Evolutionary conservation across 2,888 invertebrate genomes (phyloP).

Genomic region (Stomorhina lunata): DNA sequence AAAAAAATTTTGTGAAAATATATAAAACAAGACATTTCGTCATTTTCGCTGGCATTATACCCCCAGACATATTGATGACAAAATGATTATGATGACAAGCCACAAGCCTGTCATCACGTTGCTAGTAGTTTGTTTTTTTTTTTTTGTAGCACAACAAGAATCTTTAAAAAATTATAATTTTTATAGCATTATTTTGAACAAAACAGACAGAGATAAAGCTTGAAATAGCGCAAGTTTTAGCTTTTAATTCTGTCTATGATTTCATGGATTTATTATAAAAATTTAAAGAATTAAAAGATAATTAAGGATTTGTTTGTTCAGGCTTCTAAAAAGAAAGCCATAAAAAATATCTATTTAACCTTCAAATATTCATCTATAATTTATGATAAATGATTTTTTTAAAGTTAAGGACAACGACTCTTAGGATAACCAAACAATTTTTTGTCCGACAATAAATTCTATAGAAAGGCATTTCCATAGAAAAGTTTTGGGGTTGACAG

Average conservation of each 20-base stretch:
- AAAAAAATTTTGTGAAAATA: not conserved
- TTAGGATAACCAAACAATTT: not conserved
- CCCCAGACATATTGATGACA: slow-evolving; percentile 77
- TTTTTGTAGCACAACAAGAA: too few species aligned
- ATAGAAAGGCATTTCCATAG: not conserved
- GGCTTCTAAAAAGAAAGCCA: not conserved
- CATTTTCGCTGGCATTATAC: slow-evolving; percentile 69
- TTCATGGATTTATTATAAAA: too few species aligned
- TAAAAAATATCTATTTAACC: not conserved
- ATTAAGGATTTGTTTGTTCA: slow-evolving; percentile 39
- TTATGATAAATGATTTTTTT: slow-evolving; percentile 8
- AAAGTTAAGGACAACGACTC: slow-evolving; percentile 26
- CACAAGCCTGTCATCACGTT: slow-evolving; percentile 62
- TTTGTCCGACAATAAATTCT: not conserved
- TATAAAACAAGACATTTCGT: slow-evolving; percentile 55
- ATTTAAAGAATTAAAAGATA: slow-evolving; percentile 39
- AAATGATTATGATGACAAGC: slow-evolving; percentile 76
- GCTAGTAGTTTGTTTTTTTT: slow-evolving; percentile 15
- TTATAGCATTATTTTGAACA: not conserved
- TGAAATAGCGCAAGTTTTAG: slow-evolving; percentile 15
- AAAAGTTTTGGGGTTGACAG: too few species aligned
- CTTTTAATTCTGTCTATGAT: too few species aligned
- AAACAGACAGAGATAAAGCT: not conserved
- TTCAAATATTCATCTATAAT: slow-evolving; percentile 10
- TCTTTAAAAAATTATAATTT: not conserved